Conservation (phyloP, 1,140 invertebrate genomes). For the Archivesica marissinica region DNA sequence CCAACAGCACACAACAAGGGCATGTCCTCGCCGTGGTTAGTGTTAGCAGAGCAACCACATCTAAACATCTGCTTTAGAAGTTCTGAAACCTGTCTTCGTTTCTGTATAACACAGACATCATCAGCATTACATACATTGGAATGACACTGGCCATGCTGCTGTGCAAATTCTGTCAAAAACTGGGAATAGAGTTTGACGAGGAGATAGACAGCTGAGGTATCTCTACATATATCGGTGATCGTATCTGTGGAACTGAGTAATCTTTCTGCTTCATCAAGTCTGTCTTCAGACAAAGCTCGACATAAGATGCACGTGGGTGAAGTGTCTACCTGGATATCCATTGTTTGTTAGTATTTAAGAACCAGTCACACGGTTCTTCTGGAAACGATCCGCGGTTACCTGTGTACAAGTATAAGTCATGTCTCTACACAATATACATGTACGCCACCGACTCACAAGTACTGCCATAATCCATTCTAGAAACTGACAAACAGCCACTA, state of each 20-base stretch:
- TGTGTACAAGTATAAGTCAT: no score
- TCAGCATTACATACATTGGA: conserved; percentile 15
- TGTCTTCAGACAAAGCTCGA: not conserved
- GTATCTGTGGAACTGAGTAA: not conserved
- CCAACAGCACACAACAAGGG: conserved; percentile 61
- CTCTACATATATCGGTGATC: not conserved
- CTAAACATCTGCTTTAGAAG: conserved; percentile 28
- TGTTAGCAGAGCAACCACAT: not conserved
- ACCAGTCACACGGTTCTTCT: no score
- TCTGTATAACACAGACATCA: not conserved
- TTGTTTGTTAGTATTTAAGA: no score
- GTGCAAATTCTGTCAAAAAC: conserved; percentile 8
- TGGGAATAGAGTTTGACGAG: conserved; percentile 13
- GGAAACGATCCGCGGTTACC: no score
- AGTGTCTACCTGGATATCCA: not conserved
- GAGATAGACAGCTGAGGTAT: conserved; percentile 19
- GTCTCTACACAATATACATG: no score
- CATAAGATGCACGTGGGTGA: not conserved
- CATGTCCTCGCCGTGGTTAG: conserved; percentile 49
- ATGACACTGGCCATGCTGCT: conserved; percentile 6
- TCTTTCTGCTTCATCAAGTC: not conserved
- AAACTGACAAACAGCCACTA: no score
- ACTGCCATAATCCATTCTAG: no score
- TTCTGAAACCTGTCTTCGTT: conserved; percentile 11
- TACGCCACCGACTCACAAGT: no score